phyloP scores from a whole-genome alignment of 2,113 vertebrate species.

The Columba livia region DNA sequence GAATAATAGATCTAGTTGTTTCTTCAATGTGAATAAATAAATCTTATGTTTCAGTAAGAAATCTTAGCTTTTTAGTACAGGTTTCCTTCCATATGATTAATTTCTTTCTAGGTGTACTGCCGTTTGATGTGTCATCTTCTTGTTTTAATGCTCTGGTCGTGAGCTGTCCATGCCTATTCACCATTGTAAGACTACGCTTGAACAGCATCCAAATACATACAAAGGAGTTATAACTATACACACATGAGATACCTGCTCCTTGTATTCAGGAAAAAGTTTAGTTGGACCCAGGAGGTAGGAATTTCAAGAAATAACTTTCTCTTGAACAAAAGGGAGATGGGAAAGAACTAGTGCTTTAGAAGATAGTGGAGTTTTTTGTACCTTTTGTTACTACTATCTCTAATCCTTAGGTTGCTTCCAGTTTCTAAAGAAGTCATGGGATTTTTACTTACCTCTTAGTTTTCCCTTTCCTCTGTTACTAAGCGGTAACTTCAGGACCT shows the following conservation, averaged over 20 bases:
- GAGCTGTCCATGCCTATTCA: background rate
- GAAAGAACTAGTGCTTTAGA: background rate
- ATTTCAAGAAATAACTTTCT: background rate
- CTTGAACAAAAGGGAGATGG: background rate
- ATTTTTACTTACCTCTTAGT: background rate
- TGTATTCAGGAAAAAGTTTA: background rate
- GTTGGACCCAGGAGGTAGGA: background rate
- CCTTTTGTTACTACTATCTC: background rate
- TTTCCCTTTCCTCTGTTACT: background rate
- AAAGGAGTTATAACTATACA: background rate
- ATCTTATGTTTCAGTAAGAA: background rate
- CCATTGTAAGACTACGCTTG: no score
- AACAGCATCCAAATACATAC: background rate
- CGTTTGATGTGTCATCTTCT: background rate
- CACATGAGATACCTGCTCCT: rapidly evolving
- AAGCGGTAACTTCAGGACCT: background rate
- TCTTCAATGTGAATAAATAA: background rate
- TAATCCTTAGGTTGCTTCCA: background rate
- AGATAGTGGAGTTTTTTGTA: background rate
- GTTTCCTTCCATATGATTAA: background rate
- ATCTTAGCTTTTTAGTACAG: background rate
- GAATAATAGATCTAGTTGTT: background rate
- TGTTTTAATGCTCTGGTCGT: background rate
- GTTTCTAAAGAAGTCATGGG: background rate
- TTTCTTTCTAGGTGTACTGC: background rate